Evolutionary conservation across 2,797 vertebrate species (phyloP).

Genomic region (Rhincodon typus): DNA sequence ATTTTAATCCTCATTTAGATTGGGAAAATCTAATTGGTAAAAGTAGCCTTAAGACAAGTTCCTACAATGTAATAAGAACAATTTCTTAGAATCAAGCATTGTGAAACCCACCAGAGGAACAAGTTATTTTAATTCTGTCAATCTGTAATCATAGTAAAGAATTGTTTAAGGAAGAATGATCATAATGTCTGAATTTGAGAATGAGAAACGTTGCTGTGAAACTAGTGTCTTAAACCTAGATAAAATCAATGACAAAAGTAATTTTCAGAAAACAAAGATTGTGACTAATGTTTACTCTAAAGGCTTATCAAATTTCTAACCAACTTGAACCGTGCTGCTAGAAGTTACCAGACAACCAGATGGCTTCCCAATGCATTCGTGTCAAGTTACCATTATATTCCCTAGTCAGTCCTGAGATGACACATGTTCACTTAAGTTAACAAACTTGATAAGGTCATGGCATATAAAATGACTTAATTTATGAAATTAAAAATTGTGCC

Average conservation of each 20-base stretch:
- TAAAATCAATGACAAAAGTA: not conserved
- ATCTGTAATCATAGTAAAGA: not conserved
- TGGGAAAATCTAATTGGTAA: too few species aligned
- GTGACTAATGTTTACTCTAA: not conserved
- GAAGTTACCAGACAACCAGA: not conserved
- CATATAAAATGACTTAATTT: not conserved
- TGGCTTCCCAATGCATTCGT: not conserved
- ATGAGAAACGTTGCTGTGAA: not conserved
- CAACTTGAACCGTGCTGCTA: too few species aligned
- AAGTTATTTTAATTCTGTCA: too few species aligned
- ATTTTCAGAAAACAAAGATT: not conserved
- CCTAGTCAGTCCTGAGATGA: not conserved
- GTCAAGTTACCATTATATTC: not conserved
- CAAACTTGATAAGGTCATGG: not conserved
- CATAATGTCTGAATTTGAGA: not conserved
- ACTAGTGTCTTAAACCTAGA: not conserved
- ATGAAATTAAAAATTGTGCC: not conserved
- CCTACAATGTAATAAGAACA: too few species aligned
- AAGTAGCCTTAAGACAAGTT: too few species aligned
- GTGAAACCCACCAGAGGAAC: too few species aligned
- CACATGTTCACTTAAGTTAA: not conserved
- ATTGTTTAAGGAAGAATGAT: not conserved
- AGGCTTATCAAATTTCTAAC: not conserved
- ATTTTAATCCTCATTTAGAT: too few species aligned
- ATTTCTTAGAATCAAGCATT: too few species aligned